A percentile compares a stretch with the other conserved stretches of the same genome.
Evolutionary conservation across 2,888 invertebrate species (phyloP).

Genomic region (Oscheius sp.): DNA sequence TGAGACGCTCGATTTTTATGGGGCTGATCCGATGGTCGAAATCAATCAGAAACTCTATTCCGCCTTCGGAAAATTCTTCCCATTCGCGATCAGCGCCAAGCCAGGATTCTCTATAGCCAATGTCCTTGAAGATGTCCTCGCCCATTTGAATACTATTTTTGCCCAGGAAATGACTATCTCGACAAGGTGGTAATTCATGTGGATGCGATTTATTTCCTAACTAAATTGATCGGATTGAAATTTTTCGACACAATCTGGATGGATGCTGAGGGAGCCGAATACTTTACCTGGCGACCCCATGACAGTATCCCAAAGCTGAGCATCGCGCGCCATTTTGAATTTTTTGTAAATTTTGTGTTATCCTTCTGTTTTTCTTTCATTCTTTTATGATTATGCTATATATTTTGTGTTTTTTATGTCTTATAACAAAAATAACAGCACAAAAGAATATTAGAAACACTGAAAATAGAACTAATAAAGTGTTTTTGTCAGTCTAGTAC

Average conservation of each 20-base stretch:
- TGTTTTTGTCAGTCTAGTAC: too few relatives aligned
- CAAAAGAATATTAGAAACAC: too few relatives aligned
- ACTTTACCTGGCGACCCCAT: too few relatives aligned
- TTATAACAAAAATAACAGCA: too few relatives aligned
- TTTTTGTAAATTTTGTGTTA: too few relatives aligned
- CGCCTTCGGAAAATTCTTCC: slow-evolving; percentile 22
- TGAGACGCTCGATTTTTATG: slow-evolving; percentile 18
- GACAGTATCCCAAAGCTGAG: too few relatives aligned
- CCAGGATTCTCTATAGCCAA: slow-evolving; percentile 2
- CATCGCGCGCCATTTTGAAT: too few relatives aligned
- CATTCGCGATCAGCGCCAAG: slow-evolving; percentile 14
- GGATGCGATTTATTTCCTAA: slow-evolving; percentile 33
- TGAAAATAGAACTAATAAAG: too few relatives aligned
- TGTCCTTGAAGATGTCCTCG: neutral
- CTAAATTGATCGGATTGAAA: slow-evolving; percentile 26
- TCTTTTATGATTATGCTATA: too few relatives aligned
- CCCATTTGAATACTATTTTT: neutral
- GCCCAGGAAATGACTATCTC: slow-evolving; percentile 30
- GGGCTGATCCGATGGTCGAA: slow-evolving; percentile 23
- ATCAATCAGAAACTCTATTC: slow-evolving; percentile 8
- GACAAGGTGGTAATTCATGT: slow-evolving; percentile 35
- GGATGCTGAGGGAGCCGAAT: slow-evolving; percentile 38
- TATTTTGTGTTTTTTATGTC: too few relatives aligned
- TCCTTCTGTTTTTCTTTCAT: too few relatives aligned
- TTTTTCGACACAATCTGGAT: slow-evolving; percentile 37